These are phyloP conservation scores for Cryptocephalus primarius DNA, from an alignment of 2,888 invertebrate species.

Conservation along the genomic window DNA sequence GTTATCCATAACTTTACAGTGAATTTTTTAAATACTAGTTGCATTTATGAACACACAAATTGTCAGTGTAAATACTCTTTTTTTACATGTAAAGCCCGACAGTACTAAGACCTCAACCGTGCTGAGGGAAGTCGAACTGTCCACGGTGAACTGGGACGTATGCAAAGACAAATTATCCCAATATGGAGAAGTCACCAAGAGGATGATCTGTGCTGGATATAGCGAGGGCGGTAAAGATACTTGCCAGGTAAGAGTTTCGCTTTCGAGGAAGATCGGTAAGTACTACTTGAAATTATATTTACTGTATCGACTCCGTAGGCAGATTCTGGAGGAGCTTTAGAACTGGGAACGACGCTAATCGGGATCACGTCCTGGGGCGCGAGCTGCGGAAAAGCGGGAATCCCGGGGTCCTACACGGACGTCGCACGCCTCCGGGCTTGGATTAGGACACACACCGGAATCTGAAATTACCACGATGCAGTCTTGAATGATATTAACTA, in stretches of 20 bases:
- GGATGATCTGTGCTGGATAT: conserved; percentile 21
- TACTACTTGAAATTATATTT: too few species aligned
- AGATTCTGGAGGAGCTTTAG: conserved; percentile 15
- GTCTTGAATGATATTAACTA: too few species aligned
- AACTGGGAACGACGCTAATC: conserved; percentile 7
- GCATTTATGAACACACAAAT: too few species aligned
- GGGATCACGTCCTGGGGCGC: conserved; percentile 13
- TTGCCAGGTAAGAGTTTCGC: conserved; percentile 20
- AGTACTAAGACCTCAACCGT: conserved; percentile 1
- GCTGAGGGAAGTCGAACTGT: conserved; percentile 6
- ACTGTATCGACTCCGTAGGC: conserved; percentile 22
- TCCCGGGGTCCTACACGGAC: conserved; percentile 18
- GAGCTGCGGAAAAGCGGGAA: conserved; percentile 14
- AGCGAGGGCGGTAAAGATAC: conserved; percentile 17
- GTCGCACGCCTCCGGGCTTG: conserved; percentile 9
- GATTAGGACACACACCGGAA: conserved; percentile 7
- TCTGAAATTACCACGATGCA: background rate
- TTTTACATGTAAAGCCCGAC: too few species aligned
- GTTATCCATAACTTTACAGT: too few species aligned
- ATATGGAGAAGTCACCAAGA: conserved; percentile 10
- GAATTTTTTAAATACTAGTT: too few species aligned
- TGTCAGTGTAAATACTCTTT: too few species aligned
- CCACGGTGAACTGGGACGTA: conserved; percentile 3
- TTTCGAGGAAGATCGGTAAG: too few species aligned
- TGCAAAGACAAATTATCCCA: conserved; percentile 3